These are phyloP conservation scores for Anadara kagoshimensis DNA, from an alignment of 1,140 invertebrate genomes.

Conservation along the genomic window DNA sequence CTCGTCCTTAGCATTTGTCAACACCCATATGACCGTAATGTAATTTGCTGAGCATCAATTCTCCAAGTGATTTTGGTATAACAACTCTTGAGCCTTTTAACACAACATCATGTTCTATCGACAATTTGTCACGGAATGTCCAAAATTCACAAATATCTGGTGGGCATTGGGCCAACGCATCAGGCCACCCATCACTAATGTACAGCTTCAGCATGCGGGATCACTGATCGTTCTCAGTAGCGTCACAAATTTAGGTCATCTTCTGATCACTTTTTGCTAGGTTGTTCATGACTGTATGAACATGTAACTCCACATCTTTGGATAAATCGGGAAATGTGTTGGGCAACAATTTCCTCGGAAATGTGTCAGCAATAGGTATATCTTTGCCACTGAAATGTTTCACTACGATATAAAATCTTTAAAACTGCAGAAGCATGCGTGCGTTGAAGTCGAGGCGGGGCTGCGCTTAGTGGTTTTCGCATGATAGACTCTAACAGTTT, in stretches of 20 bases:
- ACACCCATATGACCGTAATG: constrained; percentile 46
- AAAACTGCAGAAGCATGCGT: too few species aligned
- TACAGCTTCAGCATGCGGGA: constrained; percentile 1
- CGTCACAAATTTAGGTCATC: not conserved
- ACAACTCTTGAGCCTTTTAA: constrained; percentile 38
- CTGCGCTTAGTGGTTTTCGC: constrained; percentile 35
- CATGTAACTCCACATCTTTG: constrained; percentile 12
- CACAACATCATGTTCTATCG: constrained; percentile 34
- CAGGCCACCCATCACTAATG: constrained; percentile 37
- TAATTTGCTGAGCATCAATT: constrained; percentile 30
- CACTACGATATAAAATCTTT: constrained; percentile 55
- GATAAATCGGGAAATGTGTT: constrained; percentile 21
- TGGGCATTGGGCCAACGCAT: constrained; percentile 11
- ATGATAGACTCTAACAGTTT: constrained; percentile 51
- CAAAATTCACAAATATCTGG: constrained; percentile 21
- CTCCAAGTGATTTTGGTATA: constrained; percentile 8
- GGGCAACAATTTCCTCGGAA: constrained; percentile 38
- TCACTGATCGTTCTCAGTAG: constrained; percentile 15
- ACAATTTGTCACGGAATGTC: constrained; percentile 40
- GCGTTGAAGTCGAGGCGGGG: constrained; percentile 43
- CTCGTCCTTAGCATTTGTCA: constrained; percentile 34
- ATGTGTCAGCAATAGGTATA: constrained; percentile 42
- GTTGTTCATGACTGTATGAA: constrained; percentile 9
- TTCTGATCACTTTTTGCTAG: constrained; percentile 28
- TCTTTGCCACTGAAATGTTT: constrained; percentile 44